Conservation (phyloP, 2,797 vertebrate genomes). For the Staurois parvus region DNA sequence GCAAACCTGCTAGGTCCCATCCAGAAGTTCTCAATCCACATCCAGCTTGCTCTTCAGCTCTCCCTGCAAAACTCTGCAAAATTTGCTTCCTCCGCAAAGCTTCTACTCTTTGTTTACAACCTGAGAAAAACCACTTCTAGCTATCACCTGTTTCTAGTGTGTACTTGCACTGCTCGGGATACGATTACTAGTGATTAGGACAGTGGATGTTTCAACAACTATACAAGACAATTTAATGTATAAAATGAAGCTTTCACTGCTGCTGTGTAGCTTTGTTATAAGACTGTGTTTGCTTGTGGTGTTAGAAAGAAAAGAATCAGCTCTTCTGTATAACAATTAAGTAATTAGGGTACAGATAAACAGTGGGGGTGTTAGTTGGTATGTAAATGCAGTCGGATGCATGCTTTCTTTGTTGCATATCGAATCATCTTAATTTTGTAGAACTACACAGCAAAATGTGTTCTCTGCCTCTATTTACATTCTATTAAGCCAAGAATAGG, state of each 20-base stretch:
- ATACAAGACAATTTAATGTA: background rate
- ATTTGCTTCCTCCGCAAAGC: too few species aligned
- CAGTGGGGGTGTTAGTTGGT: constrained; percentile 54
- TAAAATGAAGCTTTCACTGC: background rate
- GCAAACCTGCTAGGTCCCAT: too few species aligned
- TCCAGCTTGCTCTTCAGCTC: too few species aligned
- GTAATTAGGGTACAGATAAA: constrained; percentile 61
- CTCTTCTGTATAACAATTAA: constrained; percentile 58
- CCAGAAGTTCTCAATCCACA: too few species aligned
- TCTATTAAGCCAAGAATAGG: constrained; percentile 60
- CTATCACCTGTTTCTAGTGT: background rate
- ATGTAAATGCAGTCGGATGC: constrained; percentile 50
- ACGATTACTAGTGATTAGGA: background rate
- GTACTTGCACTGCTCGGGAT: too few species aligned
- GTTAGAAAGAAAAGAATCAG: constrained; percentile 48
- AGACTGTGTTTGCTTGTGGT: constrained; percentile 38
- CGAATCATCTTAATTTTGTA: constrained; percentile 61
- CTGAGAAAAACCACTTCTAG: background rate
- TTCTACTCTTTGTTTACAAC: too few species aligned
- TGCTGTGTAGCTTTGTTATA: constrained; percentile 38
- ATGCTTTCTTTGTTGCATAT: constrained; percentile 58
- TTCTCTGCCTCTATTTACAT: constrained; percentile 59
- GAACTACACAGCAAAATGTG: constrained; percentile 55
- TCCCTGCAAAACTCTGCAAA: too few species aligned
- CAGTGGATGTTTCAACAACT: background rate